These are phyloP conservation scores for Variabilichromis moorii DNA, from an alignment of 2,113 vertebrate genomes.

Conservation along the genomic window DNA sequence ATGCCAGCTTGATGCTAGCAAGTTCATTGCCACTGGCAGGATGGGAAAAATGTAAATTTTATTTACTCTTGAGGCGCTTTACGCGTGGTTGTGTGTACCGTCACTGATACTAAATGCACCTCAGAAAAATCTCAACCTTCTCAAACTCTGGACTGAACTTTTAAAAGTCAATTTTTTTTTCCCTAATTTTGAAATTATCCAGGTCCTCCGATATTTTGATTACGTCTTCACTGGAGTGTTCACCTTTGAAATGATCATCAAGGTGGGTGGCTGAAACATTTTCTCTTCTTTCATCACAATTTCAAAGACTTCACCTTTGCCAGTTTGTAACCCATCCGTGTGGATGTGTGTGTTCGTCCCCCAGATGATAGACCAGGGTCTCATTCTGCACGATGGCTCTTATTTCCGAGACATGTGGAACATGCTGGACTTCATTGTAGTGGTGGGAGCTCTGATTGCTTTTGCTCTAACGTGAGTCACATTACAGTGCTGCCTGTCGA, in stretches of 20 bases:
- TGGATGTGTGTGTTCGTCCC: neutral
- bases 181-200: neutral
- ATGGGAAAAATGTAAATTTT: neutral
- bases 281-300: neutral
- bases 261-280: conserved; percentile 68
- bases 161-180: neutral
- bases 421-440: conserved; percentile 96
- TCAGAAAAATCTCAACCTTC: neutral
- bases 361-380: conserved; percentile 98
- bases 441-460: conserved; percentile 92
- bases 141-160: neutral
- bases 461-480: conserved; percentile 96
- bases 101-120: neutral
- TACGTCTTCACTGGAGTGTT: conserved; percentile 98
- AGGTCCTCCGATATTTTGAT: conserved; percentile 97
- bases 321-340: neutral
- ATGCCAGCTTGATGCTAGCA: neutral
- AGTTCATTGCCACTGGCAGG: neutral
- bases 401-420: conserved; percentile 99
- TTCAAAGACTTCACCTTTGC: neutral
- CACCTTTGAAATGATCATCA: conserved; percentile 99
- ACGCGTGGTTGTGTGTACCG: neutral
- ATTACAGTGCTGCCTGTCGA: neutral
- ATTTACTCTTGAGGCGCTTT: neutral
- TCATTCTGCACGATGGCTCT: conserved; percentile 93